Base-by-base conservation (phyloP, 1,140 invertebrate genomes). In the Samia ricini region DNA sequence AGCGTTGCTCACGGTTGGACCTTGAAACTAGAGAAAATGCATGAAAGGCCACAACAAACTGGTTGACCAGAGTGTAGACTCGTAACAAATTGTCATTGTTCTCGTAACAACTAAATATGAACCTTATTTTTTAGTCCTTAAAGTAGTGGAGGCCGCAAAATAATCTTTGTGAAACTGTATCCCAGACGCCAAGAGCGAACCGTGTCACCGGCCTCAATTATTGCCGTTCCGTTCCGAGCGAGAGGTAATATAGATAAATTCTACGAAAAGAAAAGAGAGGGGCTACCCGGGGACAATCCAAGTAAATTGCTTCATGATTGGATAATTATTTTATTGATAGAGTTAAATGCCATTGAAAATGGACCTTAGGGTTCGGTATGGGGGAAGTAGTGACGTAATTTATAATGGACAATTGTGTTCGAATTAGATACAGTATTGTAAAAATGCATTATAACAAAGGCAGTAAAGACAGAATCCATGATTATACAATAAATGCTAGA, bases 311-410 rank as follows among this genome's bases (percentile, higher is more conserved):
- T 62, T 65, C 68, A 81, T 81, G 81, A 88, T 85, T 88, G 85
- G 83, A 81, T 88, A 88, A 88, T 88, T 85, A 83, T 88, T 84
- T 84, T 84, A 88, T 88, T 85, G 85, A 85, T 80, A 85, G 71
- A 79, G 74, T 79, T 80, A 81, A 88, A 81, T 71, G 77, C 69
- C 64, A 69, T 77, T 73, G 71, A 71, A 63, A 57, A 68, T 60
- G 61, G 71, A 57, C 70, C 66, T 63, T 60, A 64, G 61, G 60
- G 62, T 63, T 56, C 64, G 64, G 62, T 63, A 60, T 72, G 69
- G 71, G 72, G 72, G 72, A 70, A 64, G 65, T 60, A 59, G n/a
- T 59, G 23, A 20, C n/a, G 62, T 68, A 56, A 72, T 74, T 65
- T 68, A 70, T 66, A 63, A 54, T 42, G 50, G 29, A 65, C 60